phyloP scores from a whole-genome alignment of 2,113 vertebrate species.

The Mesocricetus auratus region DNA sequence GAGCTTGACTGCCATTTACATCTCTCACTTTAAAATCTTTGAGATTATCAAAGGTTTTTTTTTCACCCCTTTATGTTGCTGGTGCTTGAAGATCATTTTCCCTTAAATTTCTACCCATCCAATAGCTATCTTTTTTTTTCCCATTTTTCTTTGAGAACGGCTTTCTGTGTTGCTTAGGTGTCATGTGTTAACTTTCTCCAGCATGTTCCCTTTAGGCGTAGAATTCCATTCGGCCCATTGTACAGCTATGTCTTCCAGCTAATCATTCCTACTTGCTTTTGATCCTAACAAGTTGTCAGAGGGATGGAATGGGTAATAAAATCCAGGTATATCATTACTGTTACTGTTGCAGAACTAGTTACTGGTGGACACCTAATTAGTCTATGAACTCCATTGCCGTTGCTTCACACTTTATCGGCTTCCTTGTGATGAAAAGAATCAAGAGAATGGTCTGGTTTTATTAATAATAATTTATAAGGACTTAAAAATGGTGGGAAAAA shows the following conservation, averaged over 20 bases:
- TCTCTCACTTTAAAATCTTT: background rate
- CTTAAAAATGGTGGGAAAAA: background rate
- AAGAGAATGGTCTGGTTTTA: background rate
- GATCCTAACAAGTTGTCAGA: background rate
- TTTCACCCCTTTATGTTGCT: background rate
- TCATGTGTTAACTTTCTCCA: background rate
- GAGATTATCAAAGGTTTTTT: background rate
- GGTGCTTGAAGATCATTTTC: background rate
- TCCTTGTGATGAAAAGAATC: slow-evolving; percentile 17
- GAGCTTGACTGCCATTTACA: background rate
- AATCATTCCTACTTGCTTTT: background rate
- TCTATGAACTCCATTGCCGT: background rate
- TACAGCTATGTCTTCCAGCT: background rate
- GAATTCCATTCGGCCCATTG: background rate
- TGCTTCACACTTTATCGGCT: background rate
- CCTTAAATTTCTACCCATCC: background rate
- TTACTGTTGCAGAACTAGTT: background rate
- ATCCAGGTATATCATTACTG: background rate
- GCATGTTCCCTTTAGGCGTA: background rate
- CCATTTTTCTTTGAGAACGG: slow-evolving; percentile 27
- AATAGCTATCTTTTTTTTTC: background rate
- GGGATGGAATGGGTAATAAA: background rate
- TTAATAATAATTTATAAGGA: slow-evolving; percentile 50
- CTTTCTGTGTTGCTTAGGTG: background rate
- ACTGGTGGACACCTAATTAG: background rate